Evolutionary conservation across 2,797 vertebrate species (phyloP).

Genomic region (Rachycentron canadum): DNA sequence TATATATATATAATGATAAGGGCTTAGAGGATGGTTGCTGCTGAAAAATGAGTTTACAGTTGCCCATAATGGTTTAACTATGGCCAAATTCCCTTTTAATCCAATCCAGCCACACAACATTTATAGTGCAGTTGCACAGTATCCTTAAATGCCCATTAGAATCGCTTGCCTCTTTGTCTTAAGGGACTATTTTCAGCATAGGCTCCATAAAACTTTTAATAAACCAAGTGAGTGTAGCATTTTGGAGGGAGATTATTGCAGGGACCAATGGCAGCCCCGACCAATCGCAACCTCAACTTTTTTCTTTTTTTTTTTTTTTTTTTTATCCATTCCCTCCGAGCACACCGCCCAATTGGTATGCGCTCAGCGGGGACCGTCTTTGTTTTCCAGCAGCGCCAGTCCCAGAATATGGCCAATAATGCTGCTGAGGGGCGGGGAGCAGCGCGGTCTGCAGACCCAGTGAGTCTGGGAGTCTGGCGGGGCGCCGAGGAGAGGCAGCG

Average conservation of each 20-base stretch:
- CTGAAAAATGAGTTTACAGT: neutral
- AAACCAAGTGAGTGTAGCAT: neutral
- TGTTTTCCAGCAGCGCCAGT: slow-evolving; percentile 68
- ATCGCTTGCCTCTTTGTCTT: neutral
- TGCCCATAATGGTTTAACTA: neutral
- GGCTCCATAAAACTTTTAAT: neutral
- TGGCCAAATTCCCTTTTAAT: neutral
- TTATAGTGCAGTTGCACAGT: neutral
- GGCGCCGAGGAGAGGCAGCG: slow-evolving; percentile 67
- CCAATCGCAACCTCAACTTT: slow-evolving; percentile 38
- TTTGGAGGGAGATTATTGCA: neutral
- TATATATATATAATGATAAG: neutral
- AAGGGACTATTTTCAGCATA: neutral
- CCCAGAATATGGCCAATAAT: slow-evolving; percentile 79
- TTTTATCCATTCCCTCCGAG: slow-evolving; percentile 10
- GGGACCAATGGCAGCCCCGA: slow-evolving; percentile 3
- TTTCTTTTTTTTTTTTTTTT: neutral
- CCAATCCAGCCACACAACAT: neutral
- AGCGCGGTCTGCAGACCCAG: slow-evolving; percentile 76
- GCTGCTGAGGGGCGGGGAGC: slow-evolving; percentile 79
- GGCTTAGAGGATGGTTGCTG: neutral
- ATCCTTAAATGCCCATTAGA: neutral
- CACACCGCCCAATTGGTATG: slow-evolving; percentile 45
- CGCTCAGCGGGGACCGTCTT: slow-evolving; percentile 50
- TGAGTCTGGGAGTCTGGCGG: slow-evolving; percentile 71